phyloP scores from a whole-genome alignment of 1,140 invertebrate species.

The Zaprionus kolodkinae region DNA sequence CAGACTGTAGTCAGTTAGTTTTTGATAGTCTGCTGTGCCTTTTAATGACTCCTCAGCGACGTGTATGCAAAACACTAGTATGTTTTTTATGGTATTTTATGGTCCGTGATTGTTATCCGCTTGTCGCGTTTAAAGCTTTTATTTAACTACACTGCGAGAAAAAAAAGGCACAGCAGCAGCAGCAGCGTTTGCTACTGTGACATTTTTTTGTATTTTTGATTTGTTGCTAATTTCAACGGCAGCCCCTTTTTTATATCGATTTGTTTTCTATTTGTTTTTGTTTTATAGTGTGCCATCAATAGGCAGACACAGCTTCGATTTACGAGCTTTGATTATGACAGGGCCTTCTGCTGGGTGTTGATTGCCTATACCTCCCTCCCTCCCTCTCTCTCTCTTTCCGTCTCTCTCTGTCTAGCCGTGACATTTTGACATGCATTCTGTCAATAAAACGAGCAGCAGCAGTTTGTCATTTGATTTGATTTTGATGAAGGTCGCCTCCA shows the following conservation, averaged over 20 bases:
- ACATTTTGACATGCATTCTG: conserved; percentile 76
- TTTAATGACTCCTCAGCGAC: conserved; percentile 67
- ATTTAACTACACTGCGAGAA: conserved; percentile 24
- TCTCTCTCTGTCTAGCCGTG: conserved; percentile 17
- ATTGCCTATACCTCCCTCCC: conserved; percentile 29
- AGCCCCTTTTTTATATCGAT: conserved; percentile 22
- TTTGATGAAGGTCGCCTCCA: conserved; percentile 73
- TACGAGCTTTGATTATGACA: conserved; percentile 57
- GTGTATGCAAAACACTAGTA: conserved; percentile 64
- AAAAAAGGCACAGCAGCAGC: too few relatives aligned
- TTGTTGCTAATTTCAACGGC: conserved; percentile 70
- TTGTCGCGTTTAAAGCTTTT: conserved; percentile 39
- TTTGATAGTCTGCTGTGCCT: conserved; percentile 71
- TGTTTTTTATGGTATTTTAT: conserved; percentile 63
- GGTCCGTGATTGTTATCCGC: conserved; percentile 65
- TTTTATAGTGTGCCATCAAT: conserved; percentile 5
- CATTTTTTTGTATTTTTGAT: conserved; percentile 63
- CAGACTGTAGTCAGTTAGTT: conserved; percentile 65
- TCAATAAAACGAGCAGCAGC: conserved; percentile 55
- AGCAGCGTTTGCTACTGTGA: not conserved
- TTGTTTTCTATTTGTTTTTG: conserved; percentile 34
- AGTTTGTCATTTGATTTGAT: conserved; percentile 64
- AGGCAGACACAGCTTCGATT: conserved; percentile 29
- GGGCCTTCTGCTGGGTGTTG: conserved; percentile 46
- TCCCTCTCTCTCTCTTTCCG: not conserved